A percentile compares a stretch with the other conserved stretches of the same genome.
These are phyloP conservation scores for Pteruthius melanotis DNA, from an alignment of 2,113 vertebrate genomes.

Conservation along the genomic window DNA sequence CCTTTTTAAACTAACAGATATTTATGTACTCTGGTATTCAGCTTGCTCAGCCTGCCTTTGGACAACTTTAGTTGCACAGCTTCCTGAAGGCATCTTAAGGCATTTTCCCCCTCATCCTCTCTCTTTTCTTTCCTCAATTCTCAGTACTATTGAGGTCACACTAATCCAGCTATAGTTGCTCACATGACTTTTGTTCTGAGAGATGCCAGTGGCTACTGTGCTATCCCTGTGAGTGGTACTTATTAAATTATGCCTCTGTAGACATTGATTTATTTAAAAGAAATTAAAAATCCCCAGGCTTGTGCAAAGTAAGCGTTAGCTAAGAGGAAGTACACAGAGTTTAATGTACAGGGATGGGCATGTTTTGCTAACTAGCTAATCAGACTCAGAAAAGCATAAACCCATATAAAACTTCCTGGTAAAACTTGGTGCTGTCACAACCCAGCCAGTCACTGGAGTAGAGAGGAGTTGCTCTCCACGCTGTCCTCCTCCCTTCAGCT, in stretches of 20 bases:
- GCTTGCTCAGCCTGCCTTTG: background rate
- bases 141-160: background rate
- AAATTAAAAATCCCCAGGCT: background rate
- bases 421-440: constrained; percentile 18
- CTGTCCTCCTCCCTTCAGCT: background rate
- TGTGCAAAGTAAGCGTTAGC: constrained; percentile 9
- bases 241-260: background rate
- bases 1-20: background rate
- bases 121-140: constrained; percentile 7
- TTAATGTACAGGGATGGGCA: constrained; percentile 65
- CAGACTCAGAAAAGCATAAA: constrained; percentile 61
- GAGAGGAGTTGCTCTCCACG: background rate
- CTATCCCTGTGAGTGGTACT: background rate
- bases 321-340: constrained; percentile 50
- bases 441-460: background rate
- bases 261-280: background rate
- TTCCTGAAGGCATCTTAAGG: background rate
- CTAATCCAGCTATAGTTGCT: constrained; percentile 14
- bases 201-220: background rate
- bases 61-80: background rate
- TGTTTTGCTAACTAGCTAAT: constrained; percentile 53
- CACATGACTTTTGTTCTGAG: constrained; percentile 5
- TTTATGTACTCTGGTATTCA: background rate
- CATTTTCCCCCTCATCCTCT: background rate
- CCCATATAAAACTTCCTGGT: constrained; percentile 57